Percentiles rank a stretch among this genome's conserved stretches.
phyloP scores from a whole-genome alignment of 2,888 invertebrate genomes.

The Drosophila kambysellisi region DNA sequence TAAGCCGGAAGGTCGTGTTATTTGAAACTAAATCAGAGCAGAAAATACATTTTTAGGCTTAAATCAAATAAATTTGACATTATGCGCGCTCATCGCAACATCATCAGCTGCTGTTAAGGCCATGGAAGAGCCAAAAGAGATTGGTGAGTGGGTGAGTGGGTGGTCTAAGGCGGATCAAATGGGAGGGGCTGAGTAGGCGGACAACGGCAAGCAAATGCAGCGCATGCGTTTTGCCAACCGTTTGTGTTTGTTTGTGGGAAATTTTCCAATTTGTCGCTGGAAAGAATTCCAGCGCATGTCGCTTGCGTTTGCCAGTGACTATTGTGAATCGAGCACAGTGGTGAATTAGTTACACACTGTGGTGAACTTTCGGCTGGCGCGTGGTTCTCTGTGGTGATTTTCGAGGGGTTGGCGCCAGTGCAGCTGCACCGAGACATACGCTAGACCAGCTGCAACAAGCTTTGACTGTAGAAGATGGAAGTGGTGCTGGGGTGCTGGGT shows the following conservation, averaged over 20 bases:
- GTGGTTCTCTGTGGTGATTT: conserved; percentile 49
- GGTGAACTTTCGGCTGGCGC: conserved; percentile 40
- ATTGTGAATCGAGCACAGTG: conserved; percentile 62
- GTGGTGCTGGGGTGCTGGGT: no score
- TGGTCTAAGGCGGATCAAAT: neutral
- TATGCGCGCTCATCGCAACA: conserved; percentile 66
- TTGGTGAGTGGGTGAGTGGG: neutral
- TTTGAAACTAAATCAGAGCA: conserved; percentile 9
- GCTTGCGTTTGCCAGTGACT: conserved; percentile 39
- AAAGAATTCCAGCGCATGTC: conserved; percentile 74
- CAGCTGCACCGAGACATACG: conserved; percentile 61
- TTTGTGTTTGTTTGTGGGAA: conserved; percentile 61
- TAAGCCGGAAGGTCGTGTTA: conserved; percentile 11
- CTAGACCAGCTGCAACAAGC: conserved; percentile 41
- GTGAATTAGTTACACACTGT: conserved; percentile 16
- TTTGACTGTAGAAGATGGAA: neutral
- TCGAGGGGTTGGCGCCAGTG: conserved; percentile 39
- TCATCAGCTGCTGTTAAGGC: conserved; percentile 65
- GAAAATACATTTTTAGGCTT: conserved; percentile 26
- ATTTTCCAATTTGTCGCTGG: conserved; percentile 50
- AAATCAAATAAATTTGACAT: conserved; percentile 54
- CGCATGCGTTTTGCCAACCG: conserved; percentile 57
- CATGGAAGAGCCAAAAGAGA: conserved; percentile 19
- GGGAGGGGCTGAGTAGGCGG: neutral
- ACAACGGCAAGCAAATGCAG: conserved; percentile 17